phyloP scores from a whole-genome alignment of 2,113 vertebrate genomes.

The Mus musculus region GRCm39 chr14:59204501-59205000 shows the following conservation, averaged over 20 bases:
- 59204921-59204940: neutral
- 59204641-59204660: neutral
- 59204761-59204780: neutral
- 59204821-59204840: neutral
- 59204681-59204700: neutral
- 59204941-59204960: neutral
- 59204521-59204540: neutral
- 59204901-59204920: neutral
- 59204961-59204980: neutral
- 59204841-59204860: neutral
- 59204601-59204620: neutral
- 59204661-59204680: neutral
- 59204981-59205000: neutral
- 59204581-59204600: neutral
- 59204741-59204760: neutral
- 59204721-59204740: neutral
- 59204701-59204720: neutral
- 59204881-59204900: neutral
- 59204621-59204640: neutral
- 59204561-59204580: neutral
- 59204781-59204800: neutral
- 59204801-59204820: neutral
- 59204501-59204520: too few relatives aligned
- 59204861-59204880: neutral
- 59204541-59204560: neutral